Evolutionary conservation across 1,140 invertebrate species (phyloP).

Genomic region (Magallana ariakensis): DNA sequence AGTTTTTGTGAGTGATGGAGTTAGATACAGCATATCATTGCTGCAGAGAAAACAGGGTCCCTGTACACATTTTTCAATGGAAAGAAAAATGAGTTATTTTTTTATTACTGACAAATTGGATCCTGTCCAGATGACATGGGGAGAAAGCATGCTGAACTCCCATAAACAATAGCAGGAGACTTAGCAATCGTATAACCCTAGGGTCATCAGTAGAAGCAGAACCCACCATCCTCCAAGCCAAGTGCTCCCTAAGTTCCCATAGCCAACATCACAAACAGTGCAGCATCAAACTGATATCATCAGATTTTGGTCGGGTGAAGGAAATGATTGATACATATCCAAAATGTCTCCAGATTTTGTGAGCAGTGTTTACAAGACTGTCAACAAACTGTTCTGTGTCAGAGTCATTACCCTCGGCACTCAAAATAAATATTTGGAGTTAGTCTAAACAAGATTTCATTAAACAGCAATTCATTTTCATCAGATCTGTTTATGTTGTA

Average conservation of each 20-base stretch:
- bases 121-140: not conserved
- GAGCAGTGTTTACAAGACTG: not conserved
- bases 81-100: slow-evolving; percentile 25
- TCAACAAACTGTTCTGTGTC: not conserved
- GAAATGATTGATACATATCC: too few relatives aligned
- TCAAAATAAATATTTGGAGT: not conserved
- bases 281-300: too few relatives aligned
- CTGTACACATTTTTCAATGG: not conserved
- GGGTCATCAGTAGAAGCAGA: not conserved
- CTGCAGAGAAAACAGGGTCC: not conserved
- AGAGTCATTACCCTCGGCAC: not conserved
- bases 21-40: not conserved
- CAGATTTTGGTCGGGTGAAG: too few relatives aligned
- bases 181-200: not conserved
- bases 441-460: slow-evolving; percentile 5
- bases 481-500: not conserved
- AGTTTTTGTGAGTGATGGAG: not conserved
- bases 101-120: slow-evolving; percentile 7
- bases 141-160: not conserved
- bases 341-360: not conserved
- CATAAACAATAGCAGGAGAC: not conserved
- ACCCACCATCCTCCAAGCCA: too few relatives aligned
- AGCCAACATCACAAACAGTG: too few relatives aligned
- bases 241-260: too few relatives aligned
- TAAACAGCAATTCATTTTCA: not conserved